Base-by-base conservation (phyloP, 2,113 vertebrate genomes). In the Elachura formosa region DNA sequence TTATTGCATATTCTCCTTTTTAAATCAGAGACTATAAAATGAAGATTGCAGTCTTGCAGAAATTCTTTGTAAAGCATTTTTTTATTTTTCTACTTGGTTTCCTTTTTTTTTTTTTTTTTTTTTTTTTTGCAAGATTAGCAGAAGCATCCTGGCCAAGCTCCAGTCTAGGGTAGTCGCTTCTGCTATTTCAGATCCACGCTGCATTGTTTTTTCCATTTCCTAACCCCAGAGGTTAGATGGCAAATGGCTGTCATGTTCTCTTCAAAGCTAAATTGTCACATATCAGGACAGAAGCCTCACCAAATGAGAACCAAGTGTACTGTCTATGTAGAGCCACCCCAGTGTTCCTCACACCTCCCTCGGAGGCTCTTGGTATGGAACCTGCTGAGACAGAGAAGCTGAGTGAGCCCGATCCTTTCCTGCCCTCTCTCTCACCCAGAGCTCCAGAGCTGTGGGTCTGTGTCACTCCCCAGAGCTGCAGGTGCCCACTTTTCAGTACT, bases 131-230 rank as follows among this genome's bases (percentile, higher is more conserved):
- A 93, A 92, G 81, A 87, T 59, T 91, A 91, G 58, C 71, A 89
- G 61, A 89, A 87, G 62, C 18, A 49, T 61, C 48, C 84, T 92
- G 92, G 88, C 46, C 56, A 48, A 86, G 43, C 48, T 95, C 74
- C 91, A 89, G 33, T 54, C 63, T 66, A 89, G 81, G 58, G 33
- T 84, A 91, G 95, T 96, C 54, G 80, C 63, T 88, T 83, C 81
- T 91, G 59, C 85, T 93, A 45, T 81, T 93, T 90, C 75, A 78
- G 74, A 87, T 91, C 77, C 49, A 89, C n/a, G 34, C 38, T 83
- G 71, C 49, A 77, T 84, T 88, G 73, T 76, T 84, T 90, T 89
- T 88, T 82, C 64, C 69, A 91, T 58, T 83, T 91, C 68, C 75
- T 67, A 85, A 40, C 22, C 40, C 24, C 79, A 96, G 71, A n/a